Percentiles rank a stretch among this genome's conserved stretches.
These are phyloP conservation scores for Stegostoma tigrinum DNA, from an alignment of 2,113 vertebrate species.

Conservation along the genomic window DNA sequence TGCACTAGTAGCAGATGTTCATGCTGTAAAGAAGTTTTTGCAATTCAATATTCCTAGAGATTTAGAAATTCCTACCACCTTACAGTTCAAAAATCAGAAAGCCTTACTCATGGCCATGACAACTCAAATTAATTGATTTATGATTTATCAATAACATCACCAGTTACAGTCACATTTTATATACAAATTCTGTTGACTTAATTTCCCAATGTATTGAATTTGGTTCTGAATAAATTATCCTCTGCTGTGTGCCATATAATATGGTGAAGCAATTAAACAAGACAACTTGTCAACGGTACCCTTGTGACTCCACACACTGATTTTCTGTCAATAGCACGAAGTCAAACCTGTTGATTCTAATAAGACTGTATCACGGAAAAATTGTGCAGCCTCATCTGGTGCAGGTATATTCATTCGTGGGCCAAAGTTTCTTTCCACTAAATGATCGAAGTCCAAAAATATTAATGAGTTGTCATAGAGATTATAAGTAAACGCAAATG, in stretches of 20 bases:
- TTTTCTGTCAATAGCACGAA: not conserved
- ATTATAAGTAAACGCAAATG: not conserved
- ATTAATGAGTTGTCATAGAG: not conserved
- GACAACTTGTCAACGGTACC: not conserved
- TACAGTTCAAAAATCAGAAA: not conserved
- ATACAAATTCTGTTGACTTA: not conserved
- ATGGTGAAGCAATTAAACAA: not conserved
- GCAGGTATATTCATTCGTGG: not conserved
- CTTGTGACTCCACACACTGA: not conserved
- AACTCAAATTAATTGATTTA: not conserved
- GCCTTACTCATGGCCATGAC: not conserved
- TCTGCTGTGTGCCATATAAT: not conserved
- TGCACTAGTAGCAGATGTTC: not conserved
- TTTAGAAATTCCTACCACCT: not conserved
- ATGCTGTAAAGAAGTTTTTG: not conserved
- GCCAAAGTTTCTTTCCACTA: not conserved
- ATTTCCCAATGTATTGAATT: not conserved
- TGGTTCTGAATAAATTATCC: not conserved
- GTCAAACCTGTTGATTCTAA: not conserved
- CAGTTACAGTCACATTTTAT: not conserved
- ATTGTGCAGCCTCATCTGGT: not conserved
- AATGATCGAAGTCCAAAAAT: not conserved
- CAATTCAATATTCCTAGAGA: not conserved
- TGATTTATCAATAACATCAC: not conserved
- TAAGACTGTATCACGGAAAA: not conserved